A percentile compares a stretch with the other conserved stretches of the same genome.
Evolutionary conservation across 2,888 invertebrate genomes (phyloP).

Genomic region (Ryuthela nishihirai): DNA sequence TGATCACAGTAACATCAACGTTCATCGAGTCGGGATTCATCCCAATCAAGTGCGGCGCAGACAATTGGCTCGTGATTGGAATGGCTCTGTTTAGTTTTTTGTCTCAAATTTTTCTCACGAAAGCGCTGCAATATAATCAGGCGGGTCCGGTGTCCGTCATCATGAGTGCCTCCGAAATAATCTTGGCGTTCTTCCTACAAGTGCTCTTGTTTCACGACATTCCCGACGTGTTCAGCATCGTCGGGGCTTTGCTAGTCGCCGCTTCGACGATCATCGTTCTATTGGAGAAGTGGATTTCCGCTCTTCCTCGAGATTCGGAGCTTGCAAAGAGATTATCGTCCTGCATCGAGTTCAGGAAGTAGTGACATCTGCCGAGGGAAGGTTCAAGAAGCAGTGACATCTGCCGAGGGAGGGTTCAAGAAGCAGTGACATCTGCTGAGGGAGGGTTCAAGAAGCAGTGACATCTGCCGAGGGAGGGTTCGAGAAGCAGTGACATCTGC

Average conservation of each 20-base stretch:
- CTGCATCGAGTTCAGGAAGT: too few species aligned
- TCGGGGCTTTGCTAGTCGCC: slow-evolving; percentile 77
- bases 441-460: too few species aligned
- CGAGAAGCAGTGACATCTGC: too few species aligned
- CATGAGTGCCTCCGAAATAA: slow-evolving; percentile 77
- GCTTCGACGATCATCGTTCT: slow-evolving; percentile 81
- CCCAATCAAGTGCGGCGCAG: slow-evolving; percentile 75
- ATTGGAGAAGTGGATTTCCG: slow-evolving; percentile 77
- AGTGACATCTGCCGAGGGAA: too few species aligned
- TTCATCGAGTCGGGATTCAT: slow-evolving; percentile 69
- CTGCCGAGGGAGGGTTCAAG: too few species aligned
- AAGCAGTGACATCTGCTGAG: too few species aligned
- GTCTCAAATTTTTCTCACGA: slow-evolving; percentile 61
- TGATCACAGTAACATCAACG: slow-evolving; percentile 59
- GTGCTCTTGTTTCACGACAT: slow-evolving; percentile 79
- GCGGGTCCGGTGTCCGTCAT: slow-evolving; percentile 91
- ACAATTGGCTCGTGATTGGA: slow-evolving; percentile 68
- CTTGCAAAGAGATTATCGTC: too few species aligned
- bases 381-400: too few species aligned
- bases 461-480: too few species aligned
- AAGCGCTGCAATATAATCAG: slow-evolving; percentile 83
- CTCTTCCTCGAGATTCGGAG: slow-evolving; percentile 61
- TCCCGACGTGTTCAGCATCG: slow-evolving; percentile 76
- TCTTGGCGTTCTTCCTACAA: slow-evolving; percentile 89
- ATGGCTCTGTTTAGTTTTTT: slow-evolving; percentile 43